phyloP scores from a whole-genome alignment of 2,888 invertebrate genomes.

The Timema cristinae region DNA sequence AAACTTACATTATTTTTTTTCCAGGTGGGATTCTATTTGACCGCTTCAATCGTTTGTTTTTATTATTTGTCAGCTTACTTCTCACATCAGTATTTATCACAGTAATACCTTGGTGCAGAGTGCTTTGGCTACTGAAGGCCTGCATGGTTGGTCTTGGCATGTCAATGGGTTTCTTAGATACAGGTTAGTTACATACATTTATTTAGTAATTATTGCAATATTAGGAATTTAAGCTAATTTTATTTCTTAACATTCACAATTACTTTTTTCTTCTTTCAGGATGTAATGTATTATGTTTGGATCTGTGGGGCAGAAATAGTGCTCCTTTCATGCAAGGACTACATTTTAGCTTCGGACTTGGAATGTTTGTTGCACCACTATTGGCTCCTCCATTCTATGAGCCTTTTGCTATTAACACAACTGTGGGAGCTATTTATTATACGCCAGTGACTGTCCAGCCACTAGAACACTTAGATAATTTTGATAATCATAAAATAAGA shows the following conservation, averaged over 20 bases:
- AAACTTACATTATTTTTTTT: conserved; percentile 20
- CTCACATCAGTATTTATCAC: conserved; percentile 43
- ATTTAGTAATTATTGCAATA: background rate
- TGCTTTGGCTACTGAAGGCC: conserved; percentile 39
- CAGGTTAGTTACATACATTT: conserved; percentile 34
- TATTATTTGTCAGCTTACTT: conserved; percentile 43
- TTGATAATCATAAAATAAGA: too few relatives aligned
- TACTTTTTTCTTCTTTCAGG: conserved; percentile 38
- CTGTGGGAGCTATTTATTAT: too few relatives aligned
- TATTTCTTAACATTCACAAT: background rate
- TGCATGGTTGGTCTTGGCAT: conserved; percentile 43
- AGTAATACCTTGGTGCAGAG: conserved; percentile 43
- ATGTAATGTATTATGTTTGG: conserved; percentile 45
- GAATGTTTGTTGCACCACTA: conserved; percentile 47
- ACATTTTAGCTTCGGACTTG: conserved; percentile 47
- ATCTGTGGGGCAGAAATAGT: conserved; percentile 40
- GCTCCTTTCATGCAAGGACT: conserved; percentile 47
- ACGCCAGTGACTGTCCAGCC: too few relatives aligned
- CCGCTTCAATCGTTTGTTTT: conserved; percentile 41
- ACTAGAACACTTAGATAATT: too few relatives aligned
- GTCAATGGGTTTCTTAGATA: conserved; percentile 45
- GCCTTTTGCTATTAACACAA: background rate
- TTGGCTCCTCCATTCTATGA: conserved; percentile 45
- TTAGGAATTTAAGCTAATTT: background rate
- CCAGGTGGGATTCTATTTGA: conserved; percentile 38